Evolutionary conservation across 2,888 invertebrate genomes (phyloP), one percentile per base, ranked within the genome.

Genomic region (Cantharis rufa): DNA sequence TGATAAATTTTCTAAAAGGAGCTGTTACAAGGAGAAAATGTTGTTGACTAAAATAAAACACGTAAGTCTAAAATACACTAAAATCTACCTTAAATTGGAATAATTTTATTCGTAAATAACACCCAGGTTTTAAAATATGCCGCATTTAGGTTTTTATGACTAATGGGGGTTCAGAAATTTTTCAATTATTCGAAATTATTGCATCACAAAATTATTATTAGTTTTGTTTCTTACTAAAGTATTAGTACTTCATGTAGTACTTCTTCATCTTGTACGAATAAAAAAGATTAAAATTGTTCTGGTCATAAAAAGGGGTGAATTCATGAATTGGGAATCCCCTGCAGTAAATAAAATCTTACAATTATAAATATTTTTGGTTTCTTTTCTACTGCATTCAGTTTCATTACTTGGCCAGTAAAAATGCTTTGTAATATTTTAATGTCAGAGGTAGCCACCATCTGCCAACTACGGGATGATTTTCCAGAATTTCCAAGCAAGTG

Each of bases 51-150:
- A 71, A 71, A 70, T 70, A 70, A 69, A 69, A 72, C 63, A 21
- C 18, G 21, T 66, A 66, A 21, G 18, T 10, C 24, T 74, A 74
- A 27, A 15, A 5, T 32, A 32, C 70, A 66, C 66, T 21, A 63
- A 28, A 61, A 24, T 69, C 62, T 16, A 18, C 3, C 16, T 70
- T 48, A n/a, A 13, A 61, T 32, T 64, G 66, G 77, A 69, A 77
- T 69, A 71, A 62, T 70, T 70, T 74, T 69, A 77, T 72, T 75
- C 74, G 27, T 77, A 77, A 77, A 77, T 48, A 72, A 75, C 48
- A 77, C 75, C 74, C 77, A 77, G 75, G 72, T 71, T 74, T 75
- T 66, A 71, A 74, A 77, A 74, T 69, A 27, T 71, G 70, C 70
- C 70, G 18, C 48, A 63, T 64, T n/a, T 70, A 4, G 7, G 48